A percentile compares a stretch with the other conserved stretches of the same genome.
Evolutionary conservation across 2,797 vertebrate genomes (phyloP).

Genomic region (Siniperca scherzeri): DNA sequence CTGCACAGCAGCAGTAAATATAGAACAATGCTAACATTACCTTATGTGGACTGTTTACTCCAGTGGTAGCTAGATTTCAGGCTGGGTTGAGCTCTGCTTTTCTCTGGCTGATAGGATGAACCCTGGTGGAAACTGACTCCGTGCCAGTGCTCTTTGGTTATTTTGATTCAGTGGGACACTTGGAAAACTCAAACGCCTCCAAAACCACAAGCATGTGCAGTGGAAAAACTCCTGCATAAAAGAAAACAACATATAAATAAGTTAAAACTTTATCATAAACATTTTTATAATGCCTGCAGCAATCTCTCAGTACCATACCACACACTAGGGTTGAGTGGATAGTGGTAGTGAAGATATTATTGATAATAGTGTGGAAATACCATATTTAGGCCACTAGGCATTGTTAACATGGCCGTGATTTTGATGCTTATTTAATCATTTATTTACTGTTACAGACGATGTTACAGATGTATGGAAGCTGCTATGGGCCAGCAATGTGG

Average conservation of each 20-base stretch:
- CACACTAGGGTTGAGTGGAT: neutral
- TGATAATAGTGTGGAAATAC: neutral
- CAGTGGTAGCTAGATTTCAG: neutral
- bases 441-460: neutral
- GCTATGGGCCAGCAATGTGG: neutral
- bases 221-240: neutral
- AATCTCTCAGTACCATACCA: too few relatives aligned
- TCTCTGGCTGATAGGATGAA: neutral
- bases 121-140: neutral
- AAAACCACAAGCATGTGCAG: neutral
- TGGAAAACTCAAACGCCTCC: neutral
- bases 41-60: constrained; percentile 27
- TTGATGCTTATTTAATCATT: neutral
- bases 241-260: neutral
- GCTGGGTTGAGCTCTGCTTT: neutral
- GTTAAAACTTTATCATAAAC: neutral
- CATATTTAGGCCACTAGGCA: neutral
- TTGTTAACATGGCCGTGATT: neutral
- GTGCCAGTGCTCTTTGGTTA: neutral
- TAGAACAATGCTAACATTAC: constrained; percentile 7
- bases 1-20: constrained; percentile 11
- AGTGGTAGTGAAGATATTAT: neutral
- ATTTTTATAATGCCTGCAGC: neutral
- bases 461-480: constrained; percentile 18
- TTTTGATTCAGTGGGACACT: neutral